Evolutionary conservation across 1,140 invertebrate species (phyloP).

Genomic region (Micrasema minimum): DNA sequence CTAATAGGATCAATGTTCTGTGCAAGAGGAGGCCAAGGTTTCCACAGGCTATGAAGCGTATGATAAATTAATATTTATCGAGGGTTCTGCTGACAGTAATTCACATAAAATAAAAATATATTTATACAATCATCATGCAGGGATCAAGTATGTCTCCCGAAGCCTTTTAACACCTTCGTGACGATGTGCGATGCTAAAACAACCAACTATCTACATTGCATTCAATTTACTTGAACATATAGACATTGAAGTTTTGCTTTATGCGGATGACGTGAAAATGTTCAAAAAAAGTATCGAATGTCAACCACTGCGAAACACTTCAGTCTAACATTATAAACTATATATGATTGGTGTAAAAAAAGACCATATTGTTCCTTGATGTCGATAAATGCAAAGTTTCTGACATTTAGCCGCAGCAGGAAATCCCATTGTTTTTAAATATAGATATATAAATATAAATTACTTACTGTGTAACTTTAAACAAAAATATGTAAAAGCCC

Average conservation of each 20-base stretch:
- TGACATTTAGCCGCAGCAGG: no score
- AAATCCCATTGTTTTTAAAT: no score
- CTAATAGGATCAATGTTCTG: conserved; percentile 8
- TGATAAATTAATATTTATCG: neutral
- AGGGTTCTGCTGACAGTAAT: neutral
- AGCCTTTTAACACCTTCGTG: neutral
- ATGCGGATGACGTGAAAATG: no score
- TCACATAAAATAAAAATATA: neutral
- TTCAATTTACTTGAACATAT: neutral
- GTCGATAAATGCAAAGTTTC: no score
- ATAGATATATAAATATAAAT: no score
- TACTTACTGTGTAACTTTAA: no score
- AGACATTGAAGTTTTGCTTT: neutral
- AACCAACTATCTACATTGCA: neutral
- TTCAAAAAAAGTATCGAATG: no score
- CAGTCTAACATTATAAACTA: no score
- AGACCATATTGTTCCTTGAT: no score
- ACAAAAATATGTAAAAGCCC: no score
- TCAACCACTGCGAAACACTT: no score
- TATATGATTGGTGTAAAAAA: no score
- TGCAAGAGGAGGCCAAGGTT: conserved; percentile 16
- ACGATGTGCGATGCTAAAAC: neutral
- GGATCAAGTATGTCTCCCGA: neutral
- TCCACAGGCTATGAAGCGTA: conserved; percentile 8
- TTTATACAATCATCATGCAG: neutral